These are phyloP conservation scores for Aplysina aerophoba DNA, from an alignment of 37 sponge, comb jelly and placozoan species.

Conservation along the genomic window DNA sequence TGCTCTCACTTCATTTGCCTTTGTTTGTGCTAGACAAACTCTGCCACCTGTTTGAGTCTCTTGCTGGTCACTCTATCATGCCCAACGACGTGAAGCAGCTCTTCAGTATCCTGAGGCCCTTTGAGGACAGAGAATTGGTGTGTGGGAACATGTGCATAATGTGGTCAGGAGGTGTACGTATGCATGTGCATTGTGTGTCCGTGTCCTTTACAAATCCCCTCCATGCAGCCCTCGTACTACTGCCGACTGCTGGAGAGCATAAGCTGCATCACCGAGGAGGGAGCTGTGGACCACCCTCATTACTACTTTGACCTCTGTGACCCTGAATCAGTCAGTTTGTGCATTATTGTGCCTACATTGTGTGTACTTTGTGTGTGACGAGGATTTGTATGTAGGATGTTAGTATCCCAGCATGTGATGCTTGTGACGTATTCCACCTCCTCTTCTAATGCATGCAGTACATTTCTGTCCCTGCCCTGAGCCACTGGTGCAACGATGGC, in stretches of 20 bases:
- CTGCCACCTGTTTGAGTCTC: constrained; percentile 57
- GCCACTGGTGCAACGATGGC: constrained; percentile 43
- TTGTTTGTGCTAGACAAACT: constrained; percentile 43
- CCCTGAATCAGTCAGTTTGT: constrained; percentile 40
- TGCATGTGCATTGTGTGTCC: too few relatives aligned
- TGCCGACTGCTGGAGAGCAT: constrained; percentile 54
- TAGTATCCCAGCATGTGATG: too few relatives aligned
- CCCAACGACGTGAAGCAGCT: constrained; percentile 75
- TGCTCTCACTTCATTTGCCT: too few relatives aligned
- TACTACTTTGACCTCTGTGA: constrained; percentile 70
- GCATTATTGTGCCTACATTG: background rate
- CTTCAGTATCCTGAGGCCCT: constrained; percentile 59
- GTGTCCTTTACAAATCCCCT: background rate
- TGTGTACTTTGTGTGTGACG: background rate
- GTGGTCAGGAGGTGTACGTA: too few relatives aligned
- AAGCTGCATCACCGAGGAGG: constrained; percentile 45
- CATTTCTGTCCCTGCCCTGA: constrained; percentile 56
- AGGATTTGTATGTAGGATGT: too few relatives aligned
- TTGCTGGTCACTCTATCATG: constrained; percentile 77
- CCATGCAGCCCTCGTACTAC: constrained; percentile 64
- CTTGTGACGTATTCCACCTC: background rate
- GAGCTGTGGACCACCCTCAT: constrained; percentile 40
- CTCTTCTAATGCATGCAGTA: constrained; percentile 23
- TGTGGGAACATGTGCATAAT: background rate
- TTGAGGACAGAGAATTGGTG: constrained; percentile 49